Evolutionary conservation across 2,888 invertebrate species (phyloP), one percentile per base, ranked within the genome.

Genomic region (Philaethria dido): DNA sequence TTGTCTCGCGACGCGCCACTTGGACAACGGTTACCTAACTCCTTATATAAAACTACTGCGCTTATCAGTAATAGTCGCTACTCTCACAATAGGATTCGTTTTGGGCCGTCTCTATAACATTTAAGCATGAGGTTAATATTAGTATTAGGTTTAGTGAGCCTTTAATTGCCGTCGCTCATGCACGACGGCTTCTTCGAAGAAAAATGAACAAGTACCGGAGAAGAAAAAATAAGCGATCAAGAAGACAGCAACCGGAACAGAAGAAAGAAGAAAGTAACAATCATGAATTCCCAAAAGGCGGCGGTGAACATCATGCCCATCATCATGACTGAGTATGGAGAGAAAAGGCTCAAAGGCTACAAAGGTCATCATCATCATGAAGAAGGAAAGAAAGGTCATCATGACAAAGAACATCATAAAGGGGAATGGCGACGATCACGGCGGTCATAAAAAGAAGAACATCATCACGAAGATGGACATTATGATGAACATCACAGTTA

Each of bases 341-440:
- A 95, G 70, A 94, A 96, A 77, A 95, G 95, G 0, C 94, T 95
- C 73, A 96, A 96, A 72, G 95, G 95, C 0, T 95, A 96, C 86
- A 95, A 95, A 77, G 94, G 94, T 13, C 93, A 94, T 69, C 95
- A 96, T 77, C 93, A 95, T 66, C 93, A 95, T 72, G 94, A 94
- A 73, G 95, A 96, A 75, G 94, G 94, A 4, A 93, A 94, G 73
- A 96, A 95, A 77, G 96, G 96, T 0, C 95, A 96, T 75, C 96
- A 96, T 76, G 95, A 96, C 77, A 95, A 96, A 78, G 95, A 94
- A 76, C 89, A 93, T 3, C 94, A 95, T 75, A 89, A 93, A 70
- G 94, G 95, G 0, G 93, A 94, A 76, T 95, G 94, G 94, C 78
- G 93, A 93, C 55, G 95, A 95, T 76, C 92, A 94, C 55, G 94